Evolutionary conservation across 2,888 invertebrate genomes (phyloP), one percentile per base, ranked within the genome.

Genomic region (Chaetoderma sp.): DNA sequence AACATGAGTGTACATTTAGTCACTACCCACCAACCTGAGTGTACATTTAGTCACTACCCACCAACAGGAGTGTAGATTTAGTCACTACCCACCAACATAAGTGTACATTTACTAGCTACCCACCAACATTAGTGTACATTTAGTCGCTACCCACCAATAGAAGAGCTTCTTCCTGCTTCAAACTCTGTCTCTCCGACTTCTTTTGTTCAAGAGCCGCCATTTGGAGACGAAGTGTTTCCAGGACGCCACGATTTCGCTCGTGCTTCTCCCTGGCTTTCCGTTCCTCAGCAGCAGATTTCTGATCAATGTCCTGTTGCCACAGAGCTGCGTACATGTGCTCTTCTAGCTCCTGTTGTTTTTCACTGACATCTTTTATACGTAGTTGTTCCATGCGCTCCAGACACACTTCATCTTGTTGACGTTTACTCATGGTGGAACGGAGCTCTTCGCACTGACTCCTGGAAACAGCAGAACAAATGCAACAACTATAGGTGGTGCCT

Each of bases 371-470:
- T 60, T 74, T 77, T 52, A 63, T 52, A 5, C 63, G 28, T 23
- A 81, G 64, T 60, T 81, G 78, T 39, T 77, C 72, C 60, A 83
- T 67, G 13, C 84, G 74, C 67, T 86, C 86, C 3, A 78, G 79
- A 58, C 82, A 81, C 27, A 86, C 80, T 49, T 82, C 78, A 63
- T 84, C 82, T 50, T 82, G 81, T 33, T 83, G 79, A 18, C 81
- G 76, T 67, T 84, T 85, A n/a, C 83, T 81, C 47, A 83, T 58
- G 23, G 82, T 83, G 1, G 82, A 78, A 32, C 86, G 56, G 42
- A 86, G 71, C 65, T 86, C 86, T 65, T 86, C 86, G 73, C 86
- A 85, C 65, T 86, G 82, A 56, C 79, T 76, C 63, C 86, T 86
- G 68, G 1, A 67, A 50, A 60, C 47, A 58, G 32, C 8, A 27